phyloP scores from a whole-genome alignment of 2,888 invertebrate genomes.

The Copidosoma aretas region DNA sequence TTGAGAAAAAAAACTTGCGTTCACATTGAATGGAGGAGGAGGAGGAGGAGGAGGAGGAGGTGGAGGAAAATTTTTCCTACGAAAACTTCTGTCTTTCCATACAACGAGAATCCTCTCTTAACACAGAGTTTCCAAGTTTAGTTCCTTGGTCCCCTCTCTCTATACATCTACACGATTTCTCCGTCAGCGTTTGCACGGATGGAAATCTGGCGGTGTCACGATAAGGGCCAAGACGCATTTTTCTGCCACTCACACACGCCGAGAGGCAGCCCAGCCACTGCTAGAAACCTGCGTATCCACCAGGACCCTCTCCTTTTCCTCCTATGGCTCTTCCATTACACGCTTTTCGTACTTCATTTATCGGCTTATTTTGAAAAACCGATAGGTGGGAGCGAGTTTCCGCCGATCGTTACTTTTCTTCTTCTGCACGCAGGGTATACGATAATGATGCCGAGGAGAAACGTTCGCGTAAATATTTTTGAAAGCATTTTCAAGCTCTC shows the following conservation, averaged over 20 bases:
- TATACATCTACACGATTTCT: neutral
- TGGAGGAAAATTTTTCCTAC: no score
- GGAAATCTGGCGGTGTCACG: constrained; percentile 35
- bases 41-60: no score
- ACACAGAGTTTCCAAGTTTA: constrained; percentile 12
- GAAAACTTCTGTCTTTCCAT: neutral
- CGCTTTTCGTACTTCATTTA: constrained; percentile 41
- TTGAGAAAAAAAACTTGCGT: no score
- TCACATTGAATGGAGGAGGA: no score
- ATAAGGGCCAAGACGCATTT: constrained; percentile 40
- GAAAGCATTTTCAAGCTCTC: no score
- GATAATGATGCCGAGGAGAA: no score
- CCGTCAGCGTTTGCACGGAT: constrained; percentile 11
- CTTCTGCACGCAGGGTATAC: no score
- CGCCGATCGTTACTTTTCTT: neutral
- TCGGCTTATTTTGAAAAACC: constrained; percentile 34
- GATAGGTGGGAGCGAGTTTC: neutral
- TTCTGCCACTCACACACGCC: constrained; percentile 40
- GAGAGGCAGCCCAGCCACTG: neutral
- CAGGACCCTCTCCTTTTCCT: constrained; percentile 8
- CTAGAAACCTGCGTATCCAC: constrained; percentile 36
- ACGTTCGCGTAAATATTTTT: no score
- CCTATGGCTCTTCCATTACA: constrained; percentile 29
- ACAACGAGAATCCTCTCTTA: constrained; percentile 8
- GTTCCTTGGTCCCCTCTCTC: constrained; percentile 1